Percentiles rank a stretch among this genome's conserved stretches.
phyloP scores from a whole-genome alignment of 2,797 vertebrate genomes.

The Diceros bicornis region DNA sequence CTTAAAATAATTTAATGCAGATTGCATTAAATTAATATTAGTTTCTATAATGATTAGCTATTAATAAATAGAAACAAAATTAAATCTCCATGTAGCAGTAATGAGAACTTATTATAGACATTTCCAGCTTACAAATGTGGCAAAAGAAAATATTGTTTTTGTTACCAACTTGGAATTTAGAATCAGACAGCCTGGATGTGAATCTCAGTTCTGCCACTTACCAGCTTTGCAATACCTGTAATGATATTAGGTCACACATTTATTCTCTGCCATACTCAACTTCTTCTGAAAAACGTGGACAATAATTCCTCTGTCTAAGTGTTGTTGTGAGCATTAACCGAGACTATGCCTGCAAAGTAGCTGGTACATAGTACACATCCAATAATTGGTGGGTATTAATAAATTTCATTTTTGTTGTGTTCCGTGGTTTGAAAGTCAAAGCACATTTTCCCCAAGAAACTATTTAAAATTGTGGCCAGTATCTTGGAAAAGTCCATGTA shows the following conservation, averaged over 20 bases:
- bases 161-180: not conserved
- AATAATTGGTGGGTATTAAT: not conserved
- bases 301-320: not conserved
- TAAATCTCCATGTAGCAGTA: not conserved
- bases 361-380: not conserved
- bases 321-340: not conserved
- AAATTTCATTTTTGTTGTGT: not conserved
- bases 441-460: not conserved
- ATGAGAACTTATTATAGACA: not conserved
- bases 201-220: not conserved
- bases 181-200: not conserved
- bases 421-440: not conserved
- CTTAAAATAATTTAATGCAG: not conserved
- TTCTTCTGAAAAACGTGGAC: not conserved
- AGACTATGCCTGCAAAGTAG: not conserved
- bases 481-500: not conserved
- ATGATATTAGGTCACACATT: not conserved
- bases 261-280: not conserved
- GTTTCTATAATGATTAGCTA: not conserved
- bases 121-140: not conserved
- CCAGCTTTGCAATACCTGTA: not conserved
- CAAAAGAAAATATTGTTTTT: not conserved
- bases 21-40: not conserved
- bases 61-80: slow-evolving; percentile 24
- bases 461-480: not conserved